Base-by-base conservation (phyloP, 2,888 invertebrate species). In the Archips xylosteana region DNA sequence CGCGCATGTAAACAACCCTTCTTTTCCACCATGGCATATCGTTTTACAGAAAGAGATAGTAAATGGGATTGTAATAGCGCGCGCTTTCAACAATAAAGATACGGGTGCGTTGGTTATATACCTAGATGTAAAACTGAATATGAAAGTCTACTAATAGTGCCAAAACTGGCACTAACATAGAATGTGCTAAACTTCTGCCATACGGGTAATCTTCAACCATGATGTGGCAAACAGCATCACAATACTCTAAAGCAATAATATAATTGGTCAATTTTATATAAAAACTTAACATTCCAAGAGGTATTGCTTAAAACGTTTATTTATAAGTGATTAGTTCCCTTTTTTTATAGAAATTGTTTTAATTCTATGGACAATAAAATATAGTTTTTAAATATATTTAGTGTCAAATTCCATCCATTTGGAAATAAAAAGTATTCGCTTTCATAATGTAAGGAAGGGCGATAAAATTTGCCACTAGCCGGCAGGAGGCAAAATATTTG, bases 361-460 rank as follows among this genome's bases (percentile, higher is more conserved):
- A 82, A 81, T 64, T 76, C 81, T 78, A 75, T 78, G 76, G 87
- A 88, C 87, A 88, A 87, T 88, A 87, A 88, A 75, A 79, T 79
- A 80, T 83, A 83, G 80, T 79, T 82, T 72, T 80, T 80, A 79
- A 79, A 78, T 78, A 78, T 71, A 77, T 78, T 86, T 84, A 82
- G 82, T 81, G 76, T 84, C 81, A 81, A 85, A 85, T 78, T 88
- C 88, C 88, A 88, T 89, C 88, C 87, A 85, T 82, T 85, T 80
- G 78, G 75, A 79, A 60, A 47, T 63, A 42, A 34, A 63, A 39
- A 51, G 45, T 60, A 36, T 39, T 60, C 39, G n/a, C n/a, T 60
- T 60, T 36, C 13, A 57, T 49, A 49, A 49, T 1, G 32, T 57
- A 23, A 15, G 15, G 15, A 23, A 54, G 32, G 12, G 57, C 32